Evolutionary conservation across 2,888 invertebrate genomes (phyloP).

Genomic region (Periphyllus acericola): DNA sequence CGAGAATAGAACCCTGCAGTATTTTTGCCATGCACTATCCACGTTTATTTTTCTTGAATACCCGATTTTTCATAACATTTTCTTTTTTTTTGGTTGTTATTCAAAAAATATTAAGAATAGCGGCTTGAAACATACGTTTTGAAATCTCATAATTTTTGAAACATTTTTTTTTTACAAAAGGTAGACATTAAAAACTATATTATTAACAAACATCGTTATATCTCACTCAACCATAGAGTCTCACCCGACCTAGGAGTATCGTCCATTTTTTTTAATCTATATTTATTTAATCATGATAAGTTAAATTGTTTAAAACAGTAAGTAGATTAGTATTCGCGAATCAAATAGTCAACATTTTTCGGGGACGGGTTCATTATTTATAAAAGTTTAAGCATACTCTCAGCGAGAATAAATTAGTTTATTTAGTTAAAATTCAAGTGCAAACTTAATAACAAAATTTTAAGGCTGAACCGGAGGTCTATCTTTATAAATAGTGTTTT

Average conservation of each 20-base stretch:
- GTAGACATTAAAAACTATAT: too few relatives aligned
- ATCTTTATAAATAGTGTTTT: background rate
- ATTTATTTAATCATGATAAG: conserved; percentile 12
- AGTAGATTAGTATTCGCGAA: background rate
- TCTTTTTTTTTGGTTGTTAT: too few relatives aligned
- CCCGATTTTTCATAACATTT: too few relatives aligned
- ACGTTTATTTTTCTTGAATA: background rate
- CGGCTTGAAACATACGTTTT: too few relatives aligned
- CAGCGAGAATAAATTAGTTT: background rate
- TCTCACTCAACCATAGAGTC: too few relatives aligned
- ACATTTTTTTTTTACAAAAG: too few relatives aligned
- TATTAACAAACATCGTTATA: too few relatives aligned
- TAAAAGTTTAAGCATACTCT: conserved; percentile 23
- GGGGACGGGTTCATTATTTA: conserved; percentile 11
- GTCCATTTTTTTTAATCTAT: background rate
- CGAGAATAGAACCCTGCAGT: too few relatives aligned
- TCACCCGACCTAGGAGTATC: too few relatives aligned
- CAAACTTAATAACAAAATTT: conserved; percentile 23
- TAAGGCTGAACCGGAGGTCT: background rate
- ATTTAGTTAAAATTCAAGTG: background rate
- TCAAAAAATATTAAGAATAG: too few relatives aligned
- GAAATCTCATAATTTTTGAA: too few relatives aligned
- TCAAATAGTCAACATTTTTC: background rate
- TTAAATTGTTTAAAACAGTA: background rate
- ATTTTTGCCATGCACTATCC: too few relatives aligned